Conservation (phyloP, 2,888 invertebrate species). For the Dryococelus australis region DNA sequence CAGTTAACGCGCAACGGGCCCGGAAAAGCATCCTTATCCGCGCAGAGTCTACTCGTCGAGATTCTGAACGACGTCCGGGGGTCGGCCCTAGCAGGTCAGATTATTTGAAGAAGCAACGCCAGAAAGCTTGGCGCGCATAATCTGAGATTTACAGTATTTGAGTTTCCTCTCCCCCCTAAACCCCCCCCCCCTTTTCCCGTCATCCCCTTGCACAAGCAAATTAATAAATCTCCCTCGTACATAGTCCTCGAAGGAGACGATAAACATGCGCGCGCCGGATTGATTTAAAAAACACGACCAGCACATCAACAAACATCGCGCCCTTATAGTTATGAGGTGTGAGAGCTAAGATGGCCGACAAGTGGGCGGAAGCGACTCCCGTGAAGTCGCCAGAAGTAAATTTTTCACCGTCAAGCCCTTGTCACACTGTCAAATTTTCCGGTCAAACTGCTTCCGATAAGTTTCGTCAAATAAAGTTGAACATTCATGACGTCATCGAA, state of each 20-base stretch:
- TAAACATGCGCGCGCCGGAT: not conserved
- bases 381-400: too few relatives aligned
- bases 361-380: too few relatives aligned
- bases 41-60: too few relatives aligned
- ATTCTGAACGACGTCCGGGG: too few relatives aligned
- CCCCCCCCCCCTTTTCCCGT: not conserved
- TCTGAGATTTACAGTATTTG: slow-evolving; percentile 8
- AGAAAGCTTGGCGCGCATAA: not conserved
- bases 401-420: too few relatives aligned
- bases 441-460: too few relatives aligned
- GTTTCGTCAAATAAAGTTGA: too few relatives aligned
- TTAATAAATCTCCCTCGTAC: not conserved
- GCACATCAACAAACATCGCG: not conserved
- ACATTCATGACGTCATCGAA: too few relatives aligned
- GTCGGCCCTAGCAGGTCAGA: not conserved
- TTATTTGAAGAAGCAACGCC: not conserved
- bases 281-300: not conserved
- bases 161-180: not conserved
- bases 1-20: too few relatives aligned
- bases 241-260: not conserved
- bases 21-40: too few relatives aligned
- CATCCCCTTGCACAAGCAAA: not conserved
- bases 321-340: not conserved
- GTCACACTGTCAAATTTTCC: too few relatives aligned
- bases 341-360: too few relatives aligned